Evolutionary conservation across 2,797 vertebrate species (phyloP), one percentile per base, ranked within the genome.

Genomic region (Sebastes diploproa): DNA sequence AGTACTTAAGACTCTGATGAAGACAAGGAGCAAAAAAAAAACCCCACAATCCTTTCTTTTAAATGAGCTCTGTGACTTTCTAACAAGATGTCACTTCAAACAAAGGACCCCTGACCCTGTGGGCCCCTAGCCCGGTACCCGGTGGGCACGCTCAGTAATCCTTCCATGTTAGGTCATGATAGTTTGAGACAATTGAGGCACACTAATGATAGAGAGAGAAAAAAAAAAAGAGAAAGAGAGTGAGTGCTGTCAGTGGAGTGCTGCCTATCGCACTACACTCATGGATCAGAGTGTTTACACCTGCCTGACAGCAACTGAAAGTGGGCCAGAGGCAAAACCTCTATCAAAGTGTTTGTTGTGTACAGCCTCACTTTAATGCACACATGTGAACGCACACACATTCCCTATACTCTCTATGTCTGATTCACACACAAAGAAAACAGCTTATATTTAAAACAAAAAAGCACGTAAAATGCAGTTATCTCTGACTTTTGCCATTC

Each of bases 221-320:
- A 10, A 77, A 13, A 64, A 4, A 32, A 29, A 7, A 65, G 4
- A 62, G 27, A 25, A 10, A 25, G 10, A 22, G 80, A 72, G 68
- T 11, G 81, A 70, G 67, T 10, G 62, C 56, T 77, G 70, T 42
- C 34, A 73, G 77, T 42, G 59, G 75, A 79, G 78, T 6, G 61
- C 74, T 52, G 82, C 76, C 78, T 83, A 62, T 12, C 71, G 83
- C 56, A 25, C 27, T 74, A 16, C 62, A 62, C 69, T 86, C 75
- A 77, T 5, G 69, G 72, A 86, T 81, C 76, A 86, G 65, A 86
- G 72, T 79, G 81, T 87, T 86, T 67, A 80, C 78, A 90, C 83
- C 86, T 83, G 84, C 65, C 70, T 81, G 77, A 72, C 84, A 81
- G 72, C 78, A 70, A 76, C 52, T 79, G 78, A 88, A 83, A 80